Percentiles rank a stretch among this genome's conserved stretches.
Evolutionary conservation across 2,888 invertebrate genomes (phyloP).

Genomic region (Epistrophe eligans): DNA sequence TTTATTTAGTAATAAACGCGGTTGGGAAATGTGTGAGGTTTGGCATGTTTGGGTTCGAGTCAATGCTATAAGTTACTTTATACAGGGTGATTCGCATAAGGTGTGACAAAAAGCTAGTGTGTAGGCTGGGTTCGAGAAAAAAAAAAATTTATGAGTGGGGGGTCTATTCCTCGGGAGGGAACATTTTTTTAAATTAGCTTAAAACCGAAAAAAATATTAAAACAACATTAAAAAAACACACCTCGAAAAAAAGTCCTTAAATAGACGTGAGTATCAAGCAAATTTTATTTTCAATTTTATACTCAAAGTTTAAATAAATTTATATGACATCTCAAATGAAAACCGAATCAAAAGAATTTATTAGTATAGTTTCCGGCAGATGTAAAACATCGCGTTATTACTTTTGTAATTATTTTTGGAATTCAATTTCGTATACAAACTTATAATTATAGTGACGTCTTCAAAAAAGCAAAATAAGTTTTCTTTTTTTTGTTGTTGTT

Average conservation of each 20-base stretch:
- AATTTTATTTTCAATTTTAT: not conserved
- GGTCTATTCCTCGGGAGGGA: no score
- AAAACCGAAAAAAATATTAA: no score
- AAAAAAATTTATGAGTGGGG: no score
- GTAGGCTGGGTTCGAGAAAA: no score
- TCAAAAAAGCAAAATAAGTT: not conserved
- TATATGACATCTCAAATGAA: slow-evolving; percentile 3
- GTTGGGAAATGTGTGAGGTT: not conserved
- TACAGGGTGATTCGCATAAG: no score
- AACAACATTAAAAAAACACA: no score
- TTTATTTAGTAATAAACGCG: not conserved
- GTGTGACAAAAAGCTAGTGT: no score
- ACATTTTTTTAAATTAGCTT: no score
- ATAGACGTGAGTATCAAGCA: no score
- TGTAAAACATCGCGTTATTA: slow-evolving; percentile 38
- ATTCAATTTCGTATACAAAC: slow-evolving; percentile 23
- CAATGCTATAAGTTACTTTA: no score
- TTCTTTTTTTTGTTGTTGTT: not conserved
- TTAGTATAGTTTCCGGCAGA: slow-evolving; percentile 53
- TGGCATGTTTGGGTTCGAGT: no score
- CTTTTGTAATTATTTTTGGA: slow-evolving; percentile 38
- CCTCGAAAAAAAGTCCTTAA: no score
- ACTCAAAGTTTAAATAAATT: slow-evolving; percentile 2
- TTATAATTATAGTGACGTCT: slow-evolving; percentile 2
- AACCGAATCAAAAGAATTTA: slow-evolving; percentile 33